These are phyloP conservation scores for Toxotes lorentzi DNA, from an alignment of 2,797 vertebrate species.

Conservation along the genomic window DNA sequence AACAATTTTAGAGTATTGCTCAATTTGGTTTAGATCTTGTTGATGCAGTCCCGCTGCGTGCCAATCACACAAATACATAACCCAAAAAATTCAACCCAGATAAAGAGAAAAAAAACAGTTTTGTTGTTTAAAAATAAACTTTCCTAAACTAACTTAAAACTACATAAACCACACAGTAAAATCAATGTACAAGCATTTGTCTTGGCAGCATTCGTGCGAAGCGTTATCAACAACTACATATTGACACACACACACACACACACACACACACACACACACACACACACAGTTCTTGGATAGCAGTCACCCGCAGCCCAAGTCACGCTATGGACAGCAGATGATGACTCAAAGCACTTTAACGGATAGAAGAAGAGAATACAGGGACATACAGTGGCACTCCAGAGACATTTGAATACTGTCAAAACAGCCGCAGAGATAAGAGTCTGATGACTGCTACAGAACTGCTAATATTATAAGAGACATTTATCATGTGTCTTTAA, in stretches of 20 bases:
- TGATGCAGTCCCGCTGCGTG: neutral
- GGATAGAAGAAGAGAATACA: constrained; percentile 20
- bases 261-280: neutral
- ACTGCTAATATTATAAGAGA: neutral
- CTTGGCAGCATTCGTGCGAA: neutral
- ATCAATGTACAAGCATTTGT: neutral
- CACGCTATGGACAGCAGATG: constrained; percentile 20
- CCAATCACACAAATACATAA: neutral
- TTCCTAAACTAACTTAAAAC: neutral
- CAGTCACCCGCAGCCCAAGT: constrained; percentile 5
- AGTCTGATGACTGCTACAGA: constrained; percentile 8
- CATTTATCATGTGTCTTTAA: neutral
- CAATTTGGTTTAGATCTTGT: neutral
- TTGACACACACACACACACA: neutral
- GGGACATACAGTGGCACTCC: neutral
- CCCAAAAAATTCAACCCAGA: neutral
- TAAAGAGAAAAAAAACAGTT: neutral
- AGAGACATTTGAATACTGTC: constrained; percentile 38
- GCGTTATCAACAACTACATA: constrained; percentile 16
- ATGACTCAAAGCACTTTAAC: constrained; percentile 32
- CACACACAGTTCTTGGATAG: neutral
- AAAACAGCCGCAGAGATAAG: constrained; percentile 6
- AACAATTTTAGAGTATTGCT: neutral
- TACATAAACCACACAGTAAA: neutral
- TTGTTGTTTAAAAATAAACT: neutral